A percentile compares a stretch with the other conserved stretches of the same genome.
Conservation (phyloP, 1,140 invertebrate genomes). For the Zaprionus ornatus region DNA sequence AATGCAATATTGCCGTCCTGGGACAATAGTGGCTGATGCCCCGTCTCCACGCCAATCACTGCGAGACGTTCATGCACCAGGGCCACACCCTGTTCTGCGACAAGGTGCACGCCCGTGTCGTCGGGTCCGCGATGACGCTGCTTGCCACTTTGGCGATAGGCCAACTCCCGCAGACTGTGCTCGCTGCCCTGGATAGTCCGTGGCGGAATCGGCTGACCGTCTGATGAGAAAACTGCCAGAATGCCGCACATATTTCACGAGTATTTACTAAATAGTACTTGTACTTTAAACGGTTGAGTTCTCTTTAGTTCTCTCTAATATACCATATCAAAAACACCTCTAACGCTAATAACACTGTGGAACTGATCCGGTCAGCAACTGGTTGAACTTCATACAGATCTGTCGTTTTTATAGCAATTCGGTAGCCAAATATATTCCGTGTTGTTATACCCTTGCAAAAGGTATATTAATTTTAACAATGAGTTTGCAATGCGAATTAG, state of each 20-base stretch:
- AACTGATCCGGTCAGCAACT: slow-evolving; percentile 4
- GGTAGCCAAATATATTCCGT: slow-evolving; percentile 5
- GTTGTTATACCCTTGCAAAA: no score
- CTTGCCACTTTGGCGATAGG: slow-evolving; percentile 64
- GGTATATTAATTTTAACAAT: no score
- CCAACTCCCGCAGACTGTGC: slow-evolving; percentile 59
- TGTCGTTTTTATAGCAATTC: slow-evolving; percentile 27
- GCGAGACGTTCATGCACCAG: slow-evolving; percentile 68
- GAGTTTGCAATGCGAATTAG: no score
- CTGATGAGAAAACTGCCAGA: slow-evolving; percentile 62
- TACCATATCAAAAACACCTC: neutral
- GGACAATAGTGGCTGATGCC: slow-evolving; percentile 68
- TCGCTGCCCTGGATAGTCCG: slow-evolving; percentile 33
- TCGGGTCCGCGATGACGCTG: slow-evolving; percentile 75
- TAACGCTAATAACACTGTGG: neutral
- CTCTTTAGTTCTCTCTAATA: neutral
- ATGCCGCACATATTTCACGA: slow-evolving; percentile 65
- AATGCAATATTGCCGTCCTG: slow-evolving; percentile 53
- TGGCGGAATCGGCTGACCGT: slow-evolving; percentile 36
- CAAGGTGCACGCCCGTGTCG: slow-evolving; percentile 57
- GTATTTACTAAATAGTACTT: no score
- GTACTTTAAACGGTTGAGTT: neutral
- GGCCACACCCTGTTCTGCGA: slow-evolving; percentile 55
- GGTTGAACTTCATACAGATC: neutral
- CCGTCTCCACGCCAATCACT: slow-evolving; percentile 60